Evolutionary conservation across 2,888 invertebrate species (phyloP), one percentile per base, ranked within the genome.

Genomic region (Prosopocoilus inquinatus): DNA sequence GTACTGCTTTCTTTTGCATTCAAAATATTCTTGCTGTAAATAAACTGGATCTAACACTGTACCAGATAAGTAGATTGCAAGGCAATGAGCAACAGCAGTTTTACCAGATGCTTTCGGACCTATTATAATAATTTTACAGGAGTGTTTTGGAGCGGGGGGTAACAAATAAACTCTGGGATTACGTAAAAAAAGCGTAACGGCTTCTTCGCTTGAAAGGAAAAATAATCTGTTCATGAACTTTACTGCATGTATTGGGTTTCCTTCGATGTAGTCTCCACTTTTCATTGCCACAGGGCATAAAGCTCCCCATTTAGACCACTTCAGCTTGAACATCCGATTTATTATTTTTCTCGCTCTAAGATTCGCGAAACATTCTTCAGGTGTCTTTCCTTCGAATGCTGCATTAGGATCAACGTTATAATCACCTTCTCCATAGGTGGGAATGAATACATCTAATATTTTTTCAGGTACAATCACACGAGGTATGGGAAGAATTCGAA

Each of bases 271-370:
- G 50, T 70, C 73, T n/a, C 87, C 82, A 57, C 79, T 76, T 61
- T 79, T 79, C 62, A 87, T 77, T 60, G 84, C 81, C 2, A 88
- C 84, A 3, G 88, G 88, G 67, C 88, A 88, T 63, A 80, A 75
- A 48, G 78, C 80, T 36, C 74, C 78, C 85, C 86, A 87, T 44
- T 79, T 76, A 2, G 86, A 86, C 60, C 82, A 69, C 44, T 68
- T 67, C 80, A 80, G 81, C 56, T 74, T 74, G 60, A 75, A 80
- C 57, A 66, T 64, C 0, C 67, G 60, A 13, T 70, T 70, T 11
- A 75, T 65, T 1, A 69, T 68, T 9, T 71, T 67, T 55, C 61
- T 66, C 15, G 60, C 67, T 16, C 64, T 55, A 12, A 79, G 64
- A 38, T 68, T 58, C 39, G 68, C 64, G 35, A 76, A 78, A n/a